A percentile compares a stretch with the other conserved stretches of the same genome.
Evolutionary conservation across 2,888 invertebrate genomes (phyloP).

Genomic region (Erannis defoliaria): DNA sequence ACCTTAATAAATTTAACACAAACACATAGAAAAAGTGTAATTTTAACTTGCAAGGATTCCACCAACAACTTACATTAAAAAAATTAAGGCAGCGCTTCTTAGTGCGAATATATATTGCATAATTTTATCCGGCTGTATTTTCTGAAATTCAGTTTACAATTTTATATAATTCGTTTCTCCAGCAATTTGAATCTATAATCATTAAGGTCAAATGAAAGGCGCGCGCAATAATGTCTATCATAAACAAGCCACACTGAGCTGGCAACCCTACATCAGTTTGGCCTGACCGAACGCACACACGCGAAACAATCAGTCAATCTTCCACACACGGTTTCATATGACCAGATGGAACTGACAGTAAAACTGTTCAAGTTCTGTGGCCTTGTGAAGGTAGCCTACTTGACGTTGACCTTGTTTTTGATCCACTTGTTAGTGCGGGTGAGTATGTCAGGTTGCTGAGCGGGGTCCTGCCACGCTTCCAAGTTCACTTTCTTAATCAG

Average conservation of each 20-base stretch:
- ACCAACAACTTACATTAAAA: slow-evolving; percentile 12
- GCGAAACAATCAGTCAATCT: not conserved
- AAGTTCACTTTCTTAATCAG: slow-evolving; percentile 79
- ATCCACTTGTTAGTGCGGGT: slow-evolving; percentile 81
- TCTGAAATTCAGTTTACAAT: not conserved
- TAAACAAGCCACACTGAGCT: not conserved
- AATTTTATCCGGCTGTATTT: not conserved
- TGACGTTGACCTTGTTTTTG: slow-evolving; percentile 71
- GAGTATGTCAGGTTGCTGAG: slow-evolving; percentile 73
- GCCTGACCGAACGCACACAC: not conserved
- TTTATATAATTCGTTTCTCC: not conserved
- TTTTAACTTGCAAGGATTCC: no score
- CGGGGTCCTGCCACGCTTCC: slow-evolving; percentile 76
- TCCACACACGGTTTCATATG: not conserved
- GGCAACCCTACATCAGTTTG: not conserved
- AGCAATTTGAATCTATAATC: slow-evolving; percentile 7
- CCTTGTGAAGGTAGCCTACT: slow-evolving; percentile 4
- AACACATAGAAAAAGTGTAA: not conserved
- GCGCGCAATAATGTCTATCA: not conserved
- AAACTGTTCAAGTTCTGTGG: not conserved
- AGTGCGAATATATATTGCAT: not conserved
- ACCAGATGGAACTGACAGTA: not conserved
- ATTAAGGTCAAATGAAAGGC: no score
- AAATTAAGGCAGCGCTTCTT: not conserved
- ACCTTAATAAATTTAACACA: no score